Base-by-base conservation (phyloP, 2,888 invertebrate species). In the Apamea anceps region DNA sequence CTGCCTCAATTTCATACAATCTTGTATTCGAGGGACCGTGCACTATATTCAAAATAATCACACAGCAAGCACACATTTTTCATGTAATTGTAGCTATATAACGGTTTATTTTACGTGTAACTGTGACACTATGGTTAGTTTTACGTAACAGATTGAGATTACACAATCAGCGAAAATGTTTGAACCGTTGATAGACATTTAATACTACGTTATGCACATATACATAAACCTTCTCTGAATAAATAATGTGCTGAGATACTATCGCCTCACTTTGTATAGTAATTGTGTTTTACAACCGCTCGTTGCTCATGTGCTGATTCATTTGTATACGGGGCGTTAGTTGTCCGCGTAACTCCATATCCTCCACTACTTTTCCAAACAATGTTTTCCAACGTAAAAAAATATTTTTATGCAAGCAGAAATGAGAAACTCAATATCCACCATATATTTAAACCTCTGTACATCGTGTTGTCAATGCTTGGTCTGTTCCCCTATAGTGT, bases 401-500 rank as follows among this genome's bases (percentile, higher is more conserved):
- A 85, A 70, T 75, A 81, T 77, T 90, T 90, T 75, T 77, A 74
- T 48, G 60, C 67, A 7, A 84, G 80, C 25, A 63, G 81, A 0
- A 80, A 82, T 45, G 62, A 82, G 15, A 74, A 83, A 71, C 60
- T 75, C 57, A 63, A 87, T 84, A 79, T 88, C 89, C 65, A 88
- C 80, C 75, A 82, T 25, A 85, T 90, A 75, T 93, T 94, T 62
- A 93, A 91, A 75, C 94, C 94, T 18, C 63, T 94, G 2, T 94
- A 93, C 57, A 57, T 92, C 1, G 67, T 91, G 7, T 74, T 94
- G 37, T 87, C 92, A 0, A 8, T 93, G 8, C 78, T 93, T 15
- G 94, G 94, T 0, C 80, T 94, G 1, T 92, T 94, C 79, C 94
- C 95, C 0, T 94, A 91, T 73, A 92, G 91, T 66, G 72, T 94